phyloP scores from a whole-genome alignment of 2,113 vertebrate species.

The Lonchura striata region DNA sequence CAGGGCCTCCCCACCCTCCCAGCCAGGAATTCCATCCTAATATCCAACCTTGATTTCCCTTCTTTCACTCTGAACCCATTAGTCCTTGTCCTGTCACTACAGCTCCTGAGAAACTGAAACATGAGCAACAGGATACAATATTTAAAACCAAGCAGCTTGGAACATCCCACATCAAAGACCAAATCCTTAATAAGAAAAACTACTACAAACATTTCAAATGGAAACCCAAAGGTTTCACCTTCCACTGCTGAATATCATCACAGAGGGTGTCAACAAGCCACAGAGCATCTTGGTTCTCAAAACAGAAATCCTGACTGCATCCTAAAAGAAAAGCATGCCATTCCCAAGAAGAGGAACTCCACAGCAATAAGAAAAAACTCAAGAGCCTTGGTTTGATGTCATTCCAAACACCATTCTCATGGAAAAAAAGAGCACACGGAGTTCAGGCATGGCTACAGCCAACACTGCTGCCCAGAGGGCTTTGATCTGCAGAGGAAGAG shows the following conservation, averaged over 20 bases:
- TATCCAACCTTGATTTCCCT: background rate
- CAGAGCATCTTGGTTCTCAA: background rate
- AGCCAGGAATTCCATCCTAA: fast-evolving
- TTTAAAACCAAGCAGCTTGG: background rate
- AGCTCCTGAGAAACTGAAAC: background rate
- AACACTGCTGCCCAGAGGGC: background rate
- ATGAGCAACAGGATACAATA: background rate
- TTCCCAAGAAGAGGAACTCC: background rate
- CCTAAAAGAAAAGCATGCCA: fast-evolving
- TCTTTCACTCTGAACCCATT: background rate
- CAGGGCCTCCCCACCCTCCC: fast-evolving
- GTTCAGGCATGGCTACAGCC: background rate
- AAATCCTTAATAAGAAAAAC: background rate
- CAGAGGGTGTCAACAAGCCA: background rate
- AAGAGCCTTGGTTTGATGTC: background rate
- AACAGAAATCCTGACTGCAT: background rate
- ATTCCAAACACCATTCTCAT: background rate
- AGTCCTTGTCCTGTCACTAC: background rate
- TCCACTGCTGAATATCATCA: background rate
- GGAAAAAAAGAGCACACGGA: background rate
- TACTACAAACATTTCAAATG: background rate
- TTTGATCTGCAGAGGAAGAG: background rate
- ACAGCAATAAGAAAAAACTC: background rate
- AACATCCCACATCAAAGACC: background rate
- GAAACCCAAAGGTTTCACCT: background rate